Evolutionary conservation across 2,113 vertebrate genomes (phyloP).

Genomic region (Hepsetus odoe): DNA sequence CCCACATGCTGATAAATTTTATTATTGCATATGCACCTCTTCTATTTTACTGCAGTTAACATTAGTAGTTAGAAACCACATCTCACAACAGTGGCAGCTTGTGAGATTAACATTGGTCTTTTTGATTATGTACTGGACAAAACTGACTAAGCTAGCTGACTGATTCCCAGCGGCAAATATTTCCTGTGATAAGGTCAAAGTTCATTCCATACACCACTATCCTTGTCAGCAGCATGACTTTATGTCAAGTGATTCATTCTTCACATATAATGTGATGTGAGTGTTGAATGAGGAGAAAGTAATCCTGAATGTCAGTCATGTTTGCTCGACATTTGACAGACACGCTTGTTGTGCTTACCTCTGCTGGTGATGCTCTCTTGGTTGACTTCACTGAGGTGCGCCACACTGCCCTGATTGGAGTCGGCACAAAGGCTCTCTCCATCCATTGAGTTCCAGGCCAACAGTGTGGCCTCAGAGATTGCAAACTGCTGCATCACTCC

Average conservation of each 20-base stretch:
- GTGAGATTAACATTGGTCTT: neutral
- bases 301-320: neutral
- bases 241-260: neutral
- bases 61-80: neutral
- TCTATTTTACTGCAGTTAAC: neutral
- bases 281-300: neutral
- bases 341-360: conserved; percentile 61
- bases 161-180: neutral
- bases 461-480: conserved; percentile 94
- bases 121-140: neutral
- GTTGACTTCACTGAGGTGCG: conserved; percentile 91
- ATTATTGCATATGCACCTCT: too few species aligned
- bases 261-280: neutral
- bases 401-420: conserved; percentile 89
- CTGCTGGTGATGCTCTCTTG: conserved; percentile 88
- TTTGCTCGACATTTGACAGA: neutral
- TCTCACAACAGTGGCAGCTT: neutral
- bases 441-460: conserved; percentile 96
- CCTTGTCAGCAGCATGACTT: neutral
- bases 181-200: neutral
- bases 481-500: conserved; percentile 98
- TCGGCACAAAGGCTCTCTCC: conserved; percentile 91
- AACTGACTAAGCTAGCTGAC: neutral
- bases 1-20: neutral
- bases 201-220: neutral